phyloP scores from a whole-genome alignment of 2,113 vertebrate species.

The Clupea harengus region DNA sequence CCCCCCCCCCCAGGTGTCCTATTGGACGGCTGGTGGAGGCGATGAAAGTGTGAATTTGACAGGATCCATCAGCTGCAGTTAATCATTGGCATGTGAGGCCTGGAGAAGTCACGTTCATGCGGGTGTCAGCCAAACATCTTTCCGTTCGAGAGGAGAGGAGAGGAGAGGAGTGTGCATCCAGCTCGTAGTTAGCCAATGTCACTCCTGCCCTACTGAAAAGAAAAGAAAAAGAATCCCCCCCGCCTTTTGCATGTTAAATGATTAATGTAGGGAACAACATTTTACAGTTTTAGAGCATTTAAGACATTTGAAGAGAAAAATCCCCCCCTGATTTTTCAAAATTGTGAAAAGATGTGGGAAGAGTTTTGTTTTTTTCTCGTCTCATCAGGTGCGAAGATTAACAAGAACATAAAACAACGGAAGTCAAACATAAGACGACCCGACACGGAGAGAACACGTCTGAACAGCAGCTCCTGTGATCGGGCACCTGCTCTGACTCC shows the following conservation, averaged over 20 bases:
- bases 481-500: not conserved
- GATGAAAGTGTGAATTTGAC: slow-evolving; percentile 27
- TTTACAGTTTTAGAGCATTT: not conserved
- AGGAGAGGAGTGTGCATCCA: not conserved
- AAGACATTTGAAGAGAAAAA: not conserved
- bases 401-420: not conserved
- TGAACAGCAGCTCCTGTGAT: not conserved
- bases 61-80: slow-evolving; percentile 30
- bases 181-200: too few species aligned
- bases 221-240: not conserved
- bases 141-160: not conserved
- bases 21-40: slow-evolving; percentile 12
- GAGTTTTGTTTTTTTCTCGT: not conserved
- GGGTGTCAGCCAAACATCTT: slow-evolving; percentile 23
- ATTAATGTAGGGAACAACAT: not conserved
- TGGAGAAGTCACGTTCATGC: slow-evolving; percentile 26
- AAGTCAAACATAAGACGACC: too few species aligned
- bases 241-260: not conserved
- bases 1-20: not conserved
- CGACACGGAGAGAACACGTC: not conserved
- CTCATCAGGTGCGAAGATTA: not conserved
- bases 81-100: slow-evolving; percentile 41
- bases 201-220: not conserved
- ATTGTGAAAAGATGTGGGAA: too few species aligned
- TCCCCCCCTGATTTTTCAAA: too few species aligned